phyloP scores from a whole-genome alignment of 2,888 invertebrate species.

The Lingula anatina region DNA sequence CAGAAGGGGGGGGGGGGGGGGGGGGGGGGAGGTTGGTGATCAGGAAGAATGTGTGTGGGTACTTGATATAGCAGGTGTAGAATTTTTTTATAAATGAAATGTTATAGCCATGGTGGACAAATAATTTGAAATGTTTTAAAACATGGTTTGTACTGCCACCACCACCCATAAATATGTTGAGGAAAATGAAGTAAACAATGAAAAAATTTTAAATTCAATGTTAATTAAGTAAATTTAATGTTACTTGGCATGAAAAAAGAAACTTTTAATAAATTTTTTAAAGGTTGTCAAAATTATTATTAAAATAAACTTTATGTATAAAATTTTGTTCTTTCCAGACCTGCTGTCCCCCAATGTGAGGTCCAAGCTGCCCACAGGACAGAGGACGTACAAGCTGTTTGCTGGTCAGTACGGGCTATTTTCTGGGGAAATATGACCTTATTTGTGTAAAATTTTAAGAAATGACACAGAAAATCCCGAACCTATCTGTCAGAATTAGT shows the following conservation, averaged over 20 bases:
- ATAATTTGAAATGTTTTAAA: too few relatives aligned
- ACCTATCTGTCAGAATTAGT: too few relatives aligned
- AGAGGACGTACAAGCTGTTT: slow-evolving; percentile 84
- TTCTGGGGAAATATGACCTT: neutral
- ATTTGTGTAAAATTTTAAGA: slow-evolving; percentile 1
- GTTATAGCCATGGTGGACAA: too few relatives aligned
- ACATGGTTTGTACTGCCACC: too few relatives aligned
- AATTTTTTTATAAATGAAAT: neutral
- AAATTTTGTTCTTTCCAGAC: slow-evolving; percentile 56
- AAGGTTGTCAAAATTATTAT: too few relatives aligned
- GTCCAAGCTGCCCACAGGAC: slow-evolving; percentile 63
- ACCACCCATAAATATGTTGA: too few relatives aligned
- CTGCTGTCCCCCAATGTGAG: slow-evolving; percentile 72
- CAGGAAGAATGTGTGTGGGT: neutral
- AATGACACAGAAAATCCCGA: neutral
- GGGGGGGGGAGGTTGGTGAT: neutral
- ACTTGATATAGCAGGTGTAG: neutral
- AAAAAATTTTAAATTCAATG: too few relatives aligned
- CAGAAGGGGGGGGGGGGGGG: neutral
- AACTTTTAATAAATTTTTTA: too few relatives aligned
- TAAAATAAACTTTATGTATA: too few relatives aligned
- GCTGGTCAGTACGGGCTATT: slow-evolving; percentile 58
- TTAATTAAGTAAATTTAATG: too few relatives aligned
- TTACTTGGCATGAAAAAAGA: too few relatives aligned
- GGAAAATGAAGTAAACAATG: too few relatives aligned